Conservation (phyloP, 1,140 invertebrate species). For the Drosophila pandora region DNA sequence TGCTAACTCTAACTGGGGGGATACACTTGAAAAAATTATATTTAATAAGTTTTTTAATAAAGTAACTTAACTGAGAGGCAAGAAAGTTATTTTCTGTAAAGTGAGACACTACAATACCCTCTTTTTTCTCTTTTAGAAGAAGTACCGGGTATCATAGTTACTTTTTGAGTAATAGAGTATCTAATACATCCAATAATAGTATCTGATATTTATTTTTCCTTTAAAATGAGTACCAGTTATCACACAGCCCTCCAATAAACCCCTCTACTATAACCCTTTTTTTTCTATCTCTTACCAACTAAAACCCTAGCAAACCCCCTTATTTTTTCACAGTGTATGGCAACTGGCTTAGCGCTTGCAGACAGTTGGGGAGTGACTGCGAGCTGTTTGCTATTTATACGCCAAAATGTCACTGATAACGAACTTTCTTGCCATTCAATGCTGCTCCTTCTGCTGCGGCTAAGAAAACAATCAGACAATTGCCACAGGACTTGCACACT, state of each 20-base stretch:
- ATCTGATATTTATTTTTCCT: neutral
- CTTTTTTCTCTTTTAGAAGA: too few species aligned
- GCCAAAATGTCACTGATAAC: slow-evolving; percentile 77
- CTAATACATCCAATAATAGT: neutral
- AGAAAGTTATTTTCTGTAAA: too few species aligned
- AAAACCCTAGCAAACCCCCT: too few species aligned
- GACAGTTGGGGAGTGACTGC: slow-evolving; percentile 13
- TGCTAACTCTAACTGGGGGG: slow-evolving; percentile 26
- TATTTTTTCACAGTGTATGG: slow-evolving; percentile 12
- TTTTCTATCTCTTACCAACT: too few species aligned
- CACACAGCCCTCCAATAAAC: too few species aligned
- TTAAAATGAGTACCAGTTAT: neutral
- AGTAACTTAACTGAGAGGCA: too few species aligned
- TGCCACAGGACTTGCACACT: slow-evolving; percentile 75
- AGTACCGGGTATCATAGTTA: neutral
- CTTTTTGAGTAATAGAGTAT: too few species aligned
- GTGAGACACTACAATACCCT: too few species aligned
- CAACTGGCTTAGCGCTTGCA: slow-evolving; percentile 9
- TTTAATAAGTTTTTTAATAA: neutral
- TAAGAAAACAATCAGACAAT: slow-evolving; percentile 80
- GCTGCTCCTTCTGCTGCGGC: slow-evolving; percentile 55
- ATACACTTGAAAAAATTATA: slow-evolving; percentile 9
- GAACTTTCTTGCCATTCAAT: slow-evolving; percentile 64
- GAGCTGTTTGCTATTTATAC: slow-evolving; percentile 60
- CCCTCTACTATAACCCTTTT: too few species aligned